Base-by-base conservation (phyloP, 37 sponge, comb jelly and placozoan genomes). In the Crambe crambe region DNA sequence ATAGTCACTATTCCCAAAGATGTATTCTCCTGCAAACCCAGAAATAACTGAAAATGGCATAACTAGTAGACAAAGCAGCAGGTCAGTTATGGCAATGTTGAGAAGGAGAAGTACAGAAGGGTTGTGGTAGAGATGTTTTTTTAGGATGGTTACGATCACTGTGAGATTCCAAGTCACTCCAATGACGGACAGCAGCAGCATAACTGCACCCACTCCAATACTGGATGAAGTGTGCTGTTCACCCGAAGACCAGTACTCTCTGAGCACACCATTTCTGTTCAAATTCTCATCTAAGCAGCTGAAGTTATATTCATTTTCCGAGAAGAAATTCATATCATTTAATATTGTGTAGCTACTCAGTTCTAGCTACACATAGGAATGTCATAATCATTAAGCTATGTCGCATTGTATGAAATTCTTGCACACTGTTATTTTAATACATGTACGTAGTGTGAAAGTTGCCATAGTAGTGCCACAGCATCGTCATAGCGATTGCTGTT, bases 141-240 rank as follows among this genome's bases (percentile, higher is more conserved):
- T 70, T n/a, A n/a, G n/a, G 37, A 68, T 70, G 39, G 66, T 0
- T 18, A 82, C 38, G 5, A 63, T 67, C n/a, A 72, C 2, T 9
- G 82, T 37, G 23, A 88, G 21, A 37, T 88, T 88, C 78, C 82
- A 81, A 15, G 59, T 9, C 25, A 88, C 61, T 25, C 77, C 82
- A 21, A 88, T 43, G 3, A 88, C 23, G 0, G 36, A n/a, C 38
- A 66, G 27, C 18, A 88, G 18, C 17, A 42, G 36, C 44, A 83
- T 83, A 36, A 88, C 29, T 1, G 62, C 78, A 1, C 30, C 34
- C 18, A 54, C 2, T n/a, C 56, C 73, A 12, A 58, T 10, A 4
- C 9, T 47, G 41, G 60, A 37, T 2, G 64, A 37, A 3, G 56
- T 76, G 40, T 37, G 23, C 22, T 40, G 37, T 9, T n/a, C 39